Evolutionary conservation across 2,797 vertebrate genomes (phyloP).

Genomic region (Tangara arthus): DNA sequence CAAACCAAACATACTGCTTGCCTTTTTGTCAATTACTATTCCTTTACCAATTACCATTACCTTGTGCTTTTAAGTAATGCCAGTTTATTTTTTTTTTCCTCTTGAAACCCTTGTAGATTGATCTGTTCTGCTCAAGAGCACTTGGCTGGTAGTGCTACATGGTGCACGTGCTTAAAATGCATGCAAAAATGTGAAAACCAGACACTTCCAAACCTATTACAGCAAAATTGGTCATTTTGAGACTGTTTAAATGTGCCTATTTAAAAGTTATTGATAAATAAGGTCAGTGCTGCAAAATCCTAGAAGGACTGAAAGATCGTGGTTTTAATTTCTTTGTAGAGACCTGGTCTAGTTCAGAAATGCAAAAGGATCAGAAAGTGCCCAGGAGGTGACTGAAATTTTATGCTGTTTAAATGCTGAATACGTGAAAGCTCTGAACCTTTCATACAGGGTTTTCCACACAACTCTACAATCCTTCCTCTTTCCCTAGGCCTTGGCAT

Average conservation of each 20-base stretch:
- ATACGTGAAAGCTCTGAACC: neutral
- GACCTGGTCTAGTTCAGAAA: neutral
- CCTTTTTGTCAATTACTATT: neutral
- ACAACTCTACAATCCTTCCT: neutral
- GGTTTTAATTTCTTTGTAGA: neutral
- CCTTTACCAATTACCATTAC: no score
- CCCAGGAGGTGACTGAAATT: neutral
- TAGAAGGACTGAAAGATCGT: neutral
- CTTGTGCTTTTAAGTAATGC: neutral
- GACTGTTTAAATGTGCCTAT: neutral
- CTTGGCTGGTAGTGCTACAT: neutral
- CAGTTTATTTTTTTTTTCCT: neutral
- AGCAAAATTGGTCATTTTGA: neutral
- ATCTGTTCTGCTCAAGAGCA: neutral
- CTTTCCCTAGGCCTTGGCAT: neutral
- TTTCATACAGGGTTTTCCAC: neutral
- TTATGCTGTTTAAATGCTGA: neutral
- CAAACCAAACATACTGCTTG: neutral
- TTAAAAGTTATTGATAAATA: neutral
- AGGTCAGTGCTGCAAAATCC: neutral
- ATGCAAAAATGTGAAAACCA: neutral
- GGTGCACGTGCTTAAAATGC: neutral
- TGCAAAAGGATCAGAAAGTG: neutral
- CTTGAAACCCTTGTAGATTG: neutral
- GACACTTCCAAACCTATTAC: neutral